Conservation (phyloP, 2,888 invertebrate species). For the Erebia epiphron region DNA sequence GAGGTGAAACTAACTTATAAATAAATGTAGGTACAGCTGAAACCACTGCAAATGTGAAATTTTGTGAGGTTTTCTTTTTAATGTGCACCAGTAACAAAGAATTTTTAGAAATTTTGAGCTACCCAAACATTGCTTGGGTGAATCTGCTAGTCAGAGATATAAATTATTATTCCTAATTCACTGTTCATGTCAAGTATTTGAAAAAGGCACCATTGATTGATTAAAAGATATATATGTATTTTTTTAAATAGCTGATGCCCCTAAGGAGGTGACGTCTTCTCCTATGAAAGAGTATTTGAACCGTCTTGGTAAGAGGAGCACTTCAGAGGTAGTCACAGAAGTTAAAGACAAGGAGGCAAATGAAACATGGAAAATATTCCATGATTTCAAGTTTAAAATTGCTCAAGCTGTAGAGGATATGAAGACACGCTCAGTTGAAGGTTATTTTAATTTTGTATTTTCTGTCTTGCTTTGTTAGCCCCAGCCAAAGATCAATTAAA, state of each 20-base stretch:
- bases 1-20: too few relatives aligned
- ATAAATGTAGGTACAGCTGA: too few relatives aligned
- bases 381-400: conserved; percentile 88
- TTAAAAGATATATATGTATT: background rate
- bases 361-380: conserved; percentile 88
- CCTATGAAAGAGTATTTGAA: conserved; percentile 84
- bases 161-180: too few relatives aligned
- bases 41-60: too few relatives aligned
- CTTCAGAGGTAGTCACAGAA: conserved; percentile 79
- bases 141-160: too few relatives aligned
- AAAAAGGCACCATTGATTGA: background rate
- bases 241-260: conserved; percentile 35
- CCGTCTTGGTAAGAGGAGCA: conserved; percentile 84
- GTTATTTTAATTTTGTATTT: conserved; percentile 47
- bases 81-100: too few relatives aligned
- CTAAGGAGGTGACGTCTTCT: conserved; percentile 70
- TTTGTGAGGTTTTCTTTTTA: too few relatives aligned
- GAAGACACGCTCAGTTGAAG: conserved; percentile 86
- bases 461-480: background rate
- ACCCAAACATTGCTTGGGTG: too few relatives aligned
- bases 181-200: too few relatives aligned
- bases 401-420: conserved; percentile 91
- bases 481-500: background rate
- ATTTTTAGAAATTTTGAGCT: too few relatives aligned
- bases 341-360: conserved; percentile 70